Base-by-base conservation (phyloP, 1,140 invertebrate genomes). In the Wiebesia pumilae region DNA sequence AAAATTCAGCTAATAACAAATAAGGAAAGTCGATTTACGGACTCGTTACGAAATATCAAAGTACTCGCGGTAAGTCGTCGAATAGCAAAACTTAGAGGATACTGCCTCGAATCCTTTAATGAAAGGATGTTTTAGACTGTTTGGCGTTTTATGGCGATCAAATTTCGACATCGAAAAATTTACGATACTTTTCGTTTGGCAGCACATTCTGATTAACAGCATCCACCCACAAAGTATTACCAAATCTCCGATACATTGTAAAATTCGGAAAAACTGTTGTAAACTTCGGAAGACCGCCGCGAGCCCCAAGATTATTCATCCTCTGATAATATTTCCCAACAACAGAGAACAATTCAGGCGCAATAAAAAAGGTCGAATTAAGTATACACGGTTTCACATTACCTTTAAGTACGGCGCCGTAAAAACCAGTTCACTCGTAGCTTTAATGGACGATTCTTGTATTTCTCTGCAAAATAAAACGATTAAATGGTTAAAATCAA, bases 391-490 rank as follows among this genome's bases (percentile, higher is more conserved):
- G 69, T 78, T n/a, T 77, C 35, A 43, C 58, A 69, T 84, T 84
- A 84, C 83, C 73, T 79, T 79, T 21, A 73, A 83, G 51, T 77
- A 77, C 71, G 62, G 24, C 33, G 33, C 33, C 40, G 71, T 82
- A 75, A 77, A 84, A 79, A 67, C n/a, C 75, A 33, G n/a, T 35
- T 27, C 54, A 47, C 33, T 78, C 10, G 54, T n/a, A 33, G 27
- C 43, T 65, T 82, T 82, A 82, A 82, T 82, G 67, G 81, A 54
- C 65, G 81, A 83, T 27, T 62, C 58, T 27, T 62, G 24, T 27
- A 62, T 27, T 62, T 27, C 35, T 75, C 71, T 83, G 82, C 1
- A 83, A 83, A 75, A 35, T 1, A 43, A 83, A 58, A 77, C 16
- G 16, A 65, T 43, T 65, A 43, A 81, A 81, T n/a, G 12, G 58